Base-by-base conservation (phyloP, 2,113 vertebrate species). In the Poicephalus meyeri region DNA sequence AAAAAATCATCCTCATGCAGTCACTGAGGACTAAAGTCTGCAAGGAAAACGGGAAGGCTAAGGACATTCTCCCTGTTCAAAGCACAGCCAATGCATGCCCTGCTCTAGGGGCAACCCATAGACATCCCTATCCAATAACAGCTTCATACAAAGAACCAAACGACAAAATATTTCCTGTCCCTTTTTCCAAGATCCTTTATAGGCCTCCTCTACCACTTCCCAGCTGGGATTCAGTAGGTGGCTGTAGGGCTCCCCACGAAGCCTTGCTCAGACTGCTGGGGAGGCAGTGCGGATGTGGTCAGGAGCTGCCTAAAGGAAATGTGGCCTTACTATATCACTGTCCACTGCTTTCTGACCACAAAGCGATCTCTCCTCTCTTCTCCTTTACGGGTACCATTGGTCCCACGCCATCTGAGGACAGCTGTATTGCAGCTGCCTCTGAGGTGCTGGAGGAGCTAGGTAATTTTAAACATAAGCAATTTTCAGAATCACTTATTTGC, bases 151-250 rank as follows among this genome's bases (percentile, higher is more conserved):
- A 5, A 69, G 69, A 61, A 79, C 49, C 52, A 72, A 23, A 44
- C 1, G 15, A 44, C 70, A 85, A 72, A 63, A 33, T 29, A 58
- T 46, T 88, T 95, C 74, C 58, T 85, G 52, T 61, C 71, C 63
- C 23, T 88, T 41, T 88, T 93, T 63, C 58, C 66, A 42, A 61
- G 70, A 47, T 69, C 80, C 60, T 93, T 74, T 46, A 64, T 61
- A 74, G 72, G 31, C 7, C 28, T 31, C 21, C 53, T 86, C 17
- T 12, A 10, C 71, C 3, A 1, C 55, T 83, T 70, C 73, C 69
- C 56, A 52, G 56, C 73, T 78, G 69, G 35, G 66, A 11, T 55
- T 71, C 5, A 8, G 58, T 44, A 13, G 2, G 63, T 0, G 2
- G 41, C 88, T 72, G 42, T 63, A 44, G 52, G 17, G 16, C 26